These are phyloP conservation scores for Caenorhabditis elegans DNA, from an alignment of 1,140 invertebrate genomes.

Conservation along the genomic window WBcel235 BX284604.4:4707001-4707500, in stretches of 20 bases:
- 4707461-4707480: too few relatives aligned
- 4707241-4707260: conserved; percentile 64
- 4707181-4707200: conserved; percentile 57
- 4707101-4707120: background rate
- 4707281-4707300: conserved; percentile 56
- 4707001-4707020: conserved; percentile 27
- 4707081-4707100: conserved; percentile 43
- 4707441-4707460: too few relatives aligned
- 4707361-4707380: background rate
- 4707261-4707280: conserved; percentile 60
- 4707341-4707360: background rate
- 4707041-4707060: conserved; percentile 52
- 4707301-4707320: conserved; percentile 45
- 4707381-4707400: too few relatives aligned
- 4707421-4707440: too few relatives aligned
- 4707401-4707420: too few relatives aligned
- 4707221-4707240: conserved; percentile 64
- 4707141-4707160: conserved; percentile 59
- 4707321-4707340: conserved; percentile 41
- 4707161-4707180: conserved; percentile 57
- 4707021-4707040: conserved; percentile 46
- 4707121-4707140: background rate
- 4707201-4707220: conserved; percentile 53
- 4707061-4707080: conserved; percentile 49
- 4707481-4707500: too few relatives aligned